Percentiles rank a stretch among this genome's conserved stretches.
These are phyloP conservation scores for Hucho hucho DNA, from an alignment of 2,113 vertebrate genomes.

Conservation along the genomic window DNA sequence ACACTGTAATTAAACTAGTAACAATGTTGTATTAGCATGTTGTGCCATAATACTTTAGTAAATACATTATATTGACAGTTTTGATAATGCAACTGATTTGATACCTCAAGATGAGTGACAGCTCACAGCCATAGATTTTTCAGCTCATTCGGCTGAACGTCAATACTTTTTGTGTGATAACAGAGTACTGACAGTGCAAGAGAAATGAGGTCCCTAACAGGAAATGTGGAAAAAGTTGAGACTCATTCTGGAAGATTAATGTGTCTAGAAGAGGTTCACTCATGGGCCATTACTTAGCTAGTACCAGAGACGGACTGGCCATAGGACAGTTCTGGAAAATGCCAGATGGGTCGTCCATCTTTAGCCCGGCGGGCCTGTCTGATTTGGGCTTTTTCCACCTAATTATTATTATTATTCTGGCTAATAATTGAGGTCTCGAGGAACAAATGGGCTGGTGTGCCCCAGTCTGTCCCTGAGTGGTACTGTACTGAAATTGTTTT, in stretches of 20 bases:
- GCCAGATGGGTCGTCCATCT: too few species aligned
- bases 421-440: too few species aligned
- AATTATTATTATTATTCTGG: too few species aligned
- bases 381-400: too few species aligned
- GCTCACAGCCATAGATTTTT: not conserved
- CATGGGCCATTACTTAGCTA: not conserved
- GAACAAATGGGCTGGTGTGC: too few species aligned
- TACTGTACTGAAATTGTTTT: too few species aligned
- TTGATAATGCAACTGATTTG: not conserved
- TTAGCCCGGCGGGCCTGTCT: too few species aligned
- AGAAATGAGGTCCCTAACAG: slow-evolving; percentile 28
- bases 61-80: too few species aligned
- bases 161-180: not conserved
- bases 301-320: not conserved
- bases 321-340: not conserved
- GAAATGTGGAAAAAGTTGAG: slow-evolving; percentile 33
- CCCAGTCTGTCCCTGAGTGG: too few species aligned
- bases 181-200: slow-evolving; percentile 8
- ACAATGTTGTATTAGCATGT: too few species aligned
- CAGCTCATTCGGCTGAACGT: not conserved
- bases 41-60: too few species aligned
- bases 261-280: slow-evolving; percentile 22
- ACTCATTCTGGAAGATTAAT: slow-evolving; percentile 25
- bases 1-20: not conserved
- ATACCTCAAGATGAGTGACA: not conserved